phyloP scores from a whole-genome alignment of 2,888 invertebrate species.

The Cynaeus angustus region DNA sequence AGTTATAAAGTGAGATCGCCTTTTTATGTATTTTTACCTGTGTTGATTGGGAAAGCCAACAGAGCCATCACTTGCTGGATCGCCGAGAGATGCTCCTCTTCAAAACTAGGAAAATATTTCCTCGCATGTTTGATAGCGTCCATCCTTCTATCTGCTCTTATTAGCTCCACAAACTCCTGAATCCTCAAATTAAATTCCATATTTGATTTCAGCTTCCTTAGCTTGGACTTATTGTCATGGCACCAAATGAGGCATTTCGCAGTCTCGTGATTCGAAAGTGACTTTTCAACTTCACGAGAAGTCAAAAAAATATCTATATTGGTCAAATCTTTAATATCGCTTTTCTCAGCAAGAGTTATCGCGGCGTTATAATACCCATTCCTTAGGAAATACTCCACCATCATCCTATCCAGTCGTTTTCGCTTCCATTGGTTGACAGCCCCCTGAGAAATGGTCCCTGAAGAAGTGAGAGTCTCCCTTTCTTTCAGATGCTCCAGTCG shows the following conservation, averaged over 20 bases:
- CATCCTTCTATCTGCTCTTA: slow-evolving; percentile 87
- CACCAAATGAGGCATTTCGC: slow-evolving; percentile 95
- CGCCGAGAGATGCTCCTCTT: slow-evolving; percentile 89
- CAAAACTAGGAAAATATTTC: slow-evolving; percentile 91
- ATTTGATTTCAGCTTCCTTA: slow-evolving; percentile 93
- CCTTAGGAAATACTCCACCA: slow-evolving; percentile 96
- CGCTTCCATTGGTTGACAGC: slow-evolving; percentile 87
- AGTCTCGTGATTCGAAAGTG: slow-evolving; percentile 87
- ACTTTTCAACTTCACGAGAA: slow-evolving; percentile 90
- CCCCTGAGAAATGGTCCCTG: slow-evolving; percentile 71
- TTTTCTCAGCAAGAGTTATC: slow-evolving; percentile 86
- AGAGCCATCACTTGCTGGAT: slow-evolving; percentile 97
- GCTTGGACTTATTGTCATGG: slow-evolving; percentile 95
- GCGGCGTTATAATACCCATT: slow-evolving; percentile 98
- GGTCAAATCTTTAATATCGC: slow-evolving; percentile 88
- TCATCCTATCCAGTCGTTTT: slow-evolving; percentile 93
- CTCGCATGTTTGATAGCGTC: slow-evolving; percentile 97
- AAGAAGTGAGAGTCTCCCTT: slow-evolving; percentile 74
- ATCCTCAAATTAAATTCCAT: slow-evolving; percentile 96
- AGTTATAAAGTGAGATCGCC: too few relatives aligned
- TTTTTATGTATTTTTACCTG: slow-evolving; percentile 75
- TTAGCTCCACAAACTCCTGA: slow-evolving; percentile 96
- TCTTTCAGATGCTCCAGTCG: slow-evolving; percentile 94
- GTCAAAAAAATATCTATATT: slow-evolving; percentile 93
- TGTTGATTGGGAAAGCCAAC: slow-evolving; percentile 91